These are phyloP conservation scores for Noctua fimbriata DNA, from an alignment of 2,888 invertebrate species.

Conservation along the genomic window DNA sequence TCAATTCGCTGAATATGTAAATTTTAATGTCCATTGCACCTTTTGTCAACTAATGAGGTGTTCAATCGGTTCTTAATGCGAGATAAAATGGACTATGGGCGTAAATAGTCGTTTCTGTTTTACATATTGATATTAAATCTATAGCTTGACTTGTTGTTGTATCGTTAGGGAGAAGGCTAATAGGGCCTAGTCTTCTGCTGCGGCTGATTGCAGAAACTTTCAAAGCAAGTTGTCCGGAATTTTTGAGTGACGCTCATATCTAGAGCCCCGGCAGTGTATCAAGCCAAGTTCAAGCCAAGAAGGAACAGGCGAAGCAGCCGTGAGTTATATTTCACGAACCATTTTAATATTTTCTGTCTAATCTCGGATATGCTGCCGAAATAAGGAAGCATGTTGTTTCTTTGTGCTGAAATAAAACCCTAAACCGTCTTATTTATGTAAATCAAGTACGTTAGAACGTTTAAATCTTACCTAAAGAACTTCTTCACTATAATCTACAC, in stretches of 20 bases:
- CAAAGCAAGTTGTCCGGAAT: not conserved
- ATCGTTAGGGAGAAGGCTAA: not conserved
- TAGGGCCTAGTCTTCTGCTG: not conserved
- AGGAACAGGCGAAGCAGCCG: too few relatives aligned
- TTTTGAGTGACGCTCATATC: not conserved
- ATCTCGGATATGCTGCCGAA: not conserved
- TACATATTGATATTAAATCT: conserved; percentile 24
- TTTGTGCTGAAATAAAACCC: not conserved
- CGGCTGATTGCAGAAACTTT: not conserved
- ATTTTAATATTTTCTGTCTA: not conserved
- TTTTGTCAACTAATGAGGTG: conserved; percentile 51
- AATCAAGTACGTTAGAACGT: not conserved
- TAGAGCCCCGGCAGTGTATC: too few relatives aligned
- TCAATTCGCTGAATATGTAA: conserved; percentile 50
- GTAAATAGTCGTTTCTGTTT: conserved; percentile 37
- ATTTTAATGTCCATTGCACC: conserved; percentile 21
- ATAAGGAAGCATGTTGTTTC: too few relatives aligned
- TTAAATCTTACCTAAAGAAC: not conserved
- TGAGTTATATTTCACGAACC: too few relatives aligned
- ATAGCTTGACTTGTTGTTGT: not conserved
- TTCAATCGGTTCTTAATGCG: conserved; percentile 38
- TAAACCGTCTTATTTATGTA: not conserved
- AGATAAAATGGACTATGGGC: conserved; percentile 15
- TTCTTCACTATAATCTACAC: not conserved
- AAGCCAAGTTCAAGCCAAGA: too few relatives aligned